Evolutionary conservation across 92 coral and sea anemone genomes (phyloP), one percentile per base, ranked within the genome.

Genomic region (Palythoa caribaeorum): DNA sequence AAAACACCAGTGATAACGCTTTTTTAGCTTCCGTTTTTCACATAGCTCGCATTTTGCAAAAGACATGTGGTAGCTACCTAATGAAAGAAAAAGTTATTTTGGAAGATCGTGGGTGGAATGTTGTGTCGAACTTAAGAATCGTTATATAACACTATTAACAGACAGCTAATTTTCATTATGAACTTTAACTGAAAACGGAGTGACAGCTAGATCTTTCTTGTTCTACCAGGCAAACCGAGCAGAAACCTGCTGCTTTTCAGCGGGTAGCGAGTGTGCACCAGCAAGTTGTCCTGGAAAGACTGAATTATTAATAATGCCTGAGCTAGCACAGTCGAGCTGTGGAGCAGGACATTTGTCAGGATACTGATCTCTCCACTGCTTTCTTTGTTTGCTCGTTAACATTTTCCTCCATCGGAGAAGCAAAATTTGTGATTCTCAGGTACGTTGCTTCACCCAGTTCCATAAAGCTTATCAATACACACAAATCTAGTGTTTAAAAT

Each of bases 181-280:
- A 44, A 44, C 50, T 44, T 44, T 8, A 44, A 44, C 6, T 44
- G 4, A 10, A 73, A 15, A 14, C 53, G 5, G 7, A 13, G 5
- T 44, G 79, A 75, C 55, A 15, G 38, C 9, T 28, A 37, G 19
- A 9, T 79, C 84, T 50, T 81, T 81, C 73, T 65, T 81, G 75
- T 81, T 51, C 71, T 66, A 40, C 57, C 73, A 78, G 66, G 28
- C 62, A 21, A 68, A 68, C 47, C n/a, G 73, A 70, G 76, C 38
- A 20, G 85, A 81, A 52, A 81, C 86, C 86, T 81, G 86, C 40
- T 81, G 75, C 59, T 57, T 65, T 66, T 77, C 76, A 11, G 60
- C 86, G 86, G 86, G 86, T 81, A 66, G 36, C 71, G 20, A 47
- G 12, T 81, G 86, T 81, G 86, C 86, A 81, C 86, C 86, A 50